A percentile compares a stretch with the other conserved stretches of the same genome.
phyloP scores from a whole-genome alignment of 2,797 vertebrate species.

The Macropus fuliginosus region DNA sequence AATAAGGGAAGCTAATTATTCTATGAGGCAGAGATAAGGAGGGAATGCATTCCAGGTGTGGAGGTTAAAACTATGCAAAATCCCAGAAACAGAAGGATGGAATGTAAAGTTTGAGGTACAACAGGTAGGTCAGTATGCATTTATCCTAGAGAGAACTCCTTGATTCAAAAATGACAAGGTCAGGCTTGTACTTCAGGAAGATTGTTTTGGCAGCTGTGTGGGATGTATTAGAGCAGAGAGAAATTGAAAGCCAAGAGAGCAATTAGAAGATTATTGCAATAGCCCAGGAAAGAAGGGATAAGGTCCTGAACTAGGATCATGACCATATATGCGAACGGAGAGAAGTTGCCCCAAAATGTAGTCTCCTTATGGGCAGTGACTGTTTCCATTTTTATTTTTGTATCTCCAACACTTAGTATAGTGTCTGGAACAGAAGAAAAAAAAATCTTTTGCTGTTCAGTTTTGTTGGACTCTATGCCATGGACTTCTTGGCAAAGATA shows the following conservation, averaged over 20 bases:
- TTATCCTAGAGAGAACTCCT: background rate
- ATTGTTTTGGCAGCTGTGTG: constrained; percentile 1
- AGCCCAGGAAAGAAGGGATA: background rate
- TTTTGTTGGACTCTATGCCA: background rate
- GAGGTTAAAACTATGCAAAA: constrained; percentile 10
- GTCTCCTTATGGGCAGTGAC: background rate
- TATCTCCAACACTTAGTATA: background rate
- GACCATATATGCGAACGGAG: background rate
- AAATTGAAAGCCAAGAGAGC: background rate
- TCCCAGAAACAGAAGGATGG: background rate
- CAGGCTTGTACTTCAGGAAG: background rate
- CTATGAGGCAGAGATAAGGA: background rate
- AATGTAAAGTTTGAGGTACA: background rate
- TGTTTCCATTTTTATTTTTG: background rate
- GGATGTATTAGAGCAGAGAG: background rate
- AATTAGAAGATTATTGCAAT: background rate
- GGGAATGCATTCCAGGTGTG: background rate
- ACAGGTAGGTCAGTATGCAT: background rate
- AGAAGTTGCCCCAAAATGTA: background rate
- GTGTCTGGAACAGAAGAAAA: background rate
- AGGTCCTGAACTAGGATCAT: background rate
- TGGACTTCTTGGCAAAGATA: background rate
- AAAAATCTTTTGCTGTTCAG: background rate
- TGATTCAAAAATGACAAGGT: background rate
- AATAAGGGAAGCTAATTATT: background rate